phyloP scores from a whole-genome alignment of 2,888 invertebrate genomes.

The Athalia circularis region DNA sequence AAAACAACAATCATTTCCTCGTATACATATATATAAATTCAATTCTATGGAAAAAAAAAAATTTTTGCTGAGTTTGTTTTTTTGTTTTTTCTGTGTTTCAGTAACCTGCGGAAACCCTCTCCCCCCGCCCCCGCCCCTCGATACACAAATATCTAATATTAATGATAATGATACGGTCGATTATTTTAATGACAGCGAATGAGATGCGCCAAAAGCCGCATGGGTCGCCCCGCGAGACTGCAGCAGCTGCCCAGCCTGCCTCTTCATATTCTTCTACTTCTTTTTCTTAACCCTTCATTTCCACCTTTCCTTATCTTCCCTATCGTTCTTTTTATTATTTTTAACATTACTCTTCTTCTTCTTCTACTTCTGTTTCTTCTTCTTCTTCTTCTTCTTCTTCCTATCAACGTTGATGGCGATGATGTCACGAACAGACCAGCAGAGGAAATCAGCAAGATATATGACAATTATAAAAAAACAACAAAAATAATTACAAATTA shows the following conservation, averaged over 20 bases:
- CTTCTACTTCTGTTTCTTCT: no score
- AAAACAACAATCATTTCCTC: background rate
- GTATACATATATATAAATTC: background rate
- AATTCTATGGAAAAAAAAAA: background rate
- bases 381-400: no score
- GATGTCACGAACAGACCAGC: no score
- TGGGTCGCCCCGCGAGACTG: conserved; percentile 61
- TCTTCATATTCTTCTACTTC: background rate
- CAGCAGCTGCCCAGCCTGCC: conserved; percentile 27
- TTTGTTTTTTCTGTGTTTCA: conserved; percentile 66
- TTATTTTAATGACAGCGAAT: conserved; percentile 70
- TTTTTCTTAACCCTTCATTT: no score
- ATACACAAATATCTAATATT: conserved; percentile 73
- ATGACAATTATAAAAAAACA: no score
- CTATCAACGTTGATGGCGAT: no score
- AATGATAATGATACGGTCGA: conserved; percentile 71
- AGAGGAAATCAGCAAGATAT: no score
- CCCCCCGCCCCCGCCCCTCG: conserved; percentile 46
- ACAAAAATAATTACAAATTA: no score
- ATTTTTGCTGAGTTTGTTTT: background rate
- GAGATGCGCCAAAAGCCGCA: conserved; percentile 63
- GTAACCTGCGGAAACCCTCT: conserved; percentile 67
- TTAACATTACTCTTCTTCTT: no score
- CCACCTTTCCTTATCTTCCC: background rate
- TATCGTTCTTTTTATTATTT: no score